phyloP scores from a whole-genome alignment of 2,113 vertebrate species.

The Takifugu flavidus region DNA sequence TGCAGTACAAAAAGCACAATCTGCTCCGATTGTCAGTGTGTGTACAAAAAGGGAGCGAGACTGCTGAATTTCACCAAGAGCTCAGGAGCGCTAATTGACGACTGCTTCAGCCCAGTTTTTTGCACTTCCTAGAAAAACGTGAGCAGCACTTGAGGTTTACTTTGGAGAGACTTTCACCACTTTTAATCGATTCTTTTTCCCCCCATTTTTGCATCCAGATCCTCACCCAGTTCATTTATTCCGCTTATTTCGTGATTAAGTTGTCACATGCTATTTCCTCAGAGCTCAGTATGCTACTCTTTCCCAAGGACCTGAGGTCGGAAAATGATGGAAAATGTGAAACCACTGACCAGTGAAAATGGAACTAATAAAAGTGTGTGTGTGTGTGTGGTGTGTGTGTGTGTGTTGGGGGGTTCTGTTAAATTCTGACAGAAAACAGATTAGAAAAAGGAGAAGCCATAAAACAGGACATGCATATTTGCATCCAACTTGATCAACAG shows the following conservation, averaged over 20 bases:
- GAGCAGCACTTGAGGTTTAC: not conserved
- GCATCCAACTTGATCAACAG: no score
- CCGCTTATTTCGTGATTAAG: not conserved
- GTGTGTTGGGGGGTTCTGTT: no score
- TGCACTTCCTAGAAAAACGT: not conserved
- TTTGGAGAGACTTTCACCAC: not conserved
- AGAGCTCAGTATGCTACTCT: no score
- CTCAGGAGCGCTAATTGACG: constrained; percentile 29
- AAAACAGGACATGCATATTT: no score
- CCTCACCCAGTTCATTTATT: no score
- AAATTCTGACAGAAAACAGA: no score
- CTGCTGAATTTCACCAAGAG: constrained; percentile 26
- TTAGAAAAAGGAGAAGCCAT: no score
- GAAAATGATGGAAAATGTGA: no score
- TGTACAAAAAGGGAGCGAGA: constrained; percentile 36
- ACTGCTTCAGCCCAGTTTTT: constrained; percentile 3
- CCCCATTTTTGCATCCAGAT: not conserved
- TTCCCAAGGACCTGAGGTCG: no score
- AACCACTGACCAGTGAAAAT: no score
- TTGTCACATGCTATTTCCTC: not conserved
- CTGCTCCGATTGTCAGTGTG: constrained; percentile 33
- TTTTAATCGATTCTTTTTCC: not conserved
- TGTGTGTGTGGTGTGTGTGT: no score
- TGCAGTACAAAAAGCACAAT: constrained; percentile 42
- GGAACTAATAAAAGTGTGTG: no score